Base-by-base conservation (phyloP, 2,113 vertebrate species). In the Micromys minutus region DNA sequence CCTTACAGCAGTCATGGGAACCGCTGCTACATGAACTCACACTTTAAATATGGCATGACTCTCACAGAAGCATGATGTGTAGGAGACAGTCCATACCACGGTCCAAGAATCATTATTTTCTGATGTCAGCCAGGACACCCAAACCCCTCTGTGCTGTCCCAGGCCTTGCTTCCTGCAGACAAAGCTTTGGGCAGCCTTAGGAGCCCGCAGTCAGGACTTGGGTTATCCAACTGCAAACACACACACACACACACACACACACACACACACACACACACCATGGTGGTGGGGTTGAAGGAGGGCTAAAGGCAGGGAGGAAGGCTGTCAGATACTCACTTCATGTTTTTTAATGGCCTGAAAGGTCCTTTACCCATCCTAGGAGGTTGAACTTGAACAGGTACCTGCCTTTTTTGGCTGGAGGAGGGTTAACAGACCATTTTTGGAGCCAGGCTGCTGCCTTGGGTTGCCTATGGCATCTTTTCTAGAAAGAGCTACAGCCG, bases 1-100 rank as follows among this genome's bases (percentile, higher is more conserved):
- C 63, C 52, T 50, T 47, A 21, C n/a, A 47, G 69, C 63, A 91
- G 72, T 87, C 26, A 34, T 57, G 59, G 87, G 74, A 26, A 77
- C 22, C 15, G 3, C 24, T 7, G 39, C 11, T 17, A 0, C 0
- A 5, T 19, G 61, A 42, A 31, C 22, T 57, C 26, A 2, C 7
- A 3, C 1, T 21, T 55, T 47, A 24, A n/a, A 47, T 55, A 45
- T 9, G 47, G 21, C 42, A 24, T 2, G 0, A 10, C 31, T 77
- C 61, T 4, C 39, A 36, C 21, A 47, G 24, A n/a, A 8, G 34
- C 59, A n/a, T 31, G 17, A 50, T 31, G 3, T 13, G 19, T 72
- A 72, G n/a, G 19, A 72, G n/a, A 39, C 71, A 72, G 69, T 71
- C 69, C 69, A 39, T 22, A 63, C 5, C 1, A 0, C 50, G 55